phyloP scores from a whole-genome alignment of 2,888 invertebrate species.

The Bombylius major region DNA sequence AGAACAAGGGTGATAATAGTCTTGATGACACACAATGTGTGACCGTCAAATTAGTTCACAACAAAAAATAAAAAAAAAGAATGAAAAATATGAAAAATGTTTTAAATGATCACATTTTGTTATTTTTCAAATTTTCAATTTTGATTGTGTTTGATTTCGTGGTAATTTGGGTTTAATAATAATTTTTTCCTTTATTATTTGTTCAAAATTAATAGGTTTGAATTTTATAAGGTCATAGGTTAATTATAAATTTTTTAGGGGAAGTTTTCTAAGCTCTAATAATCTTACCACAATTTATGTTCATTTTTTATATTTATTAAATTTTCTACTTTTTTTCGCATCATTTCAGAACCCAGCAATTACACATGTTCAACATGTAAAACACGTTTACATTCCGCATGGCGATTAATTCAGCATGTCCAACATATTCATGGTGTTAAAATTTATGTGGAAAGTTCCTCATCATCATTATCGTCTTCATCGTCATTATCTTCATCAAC shows the following conservation, averaged over 20 bases:
- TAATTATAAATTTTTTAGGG: no score
- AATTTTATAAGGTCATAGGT: no score
- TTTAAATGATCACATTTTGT: no score
- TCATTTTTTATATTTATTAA: no score
- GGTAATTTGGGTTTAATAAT: not conserved
- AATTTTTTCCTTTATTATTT: no score
- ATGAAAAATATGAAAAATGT: no score
- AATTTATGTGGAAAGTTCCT: constrained; percentile 65
- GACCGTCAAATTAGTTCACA: constrained; percentile 12
- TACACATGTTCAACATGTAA: constrained; percentile 92
- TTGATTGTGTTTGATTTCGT: not conserved
- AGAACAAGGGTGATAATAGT: constrained; percentile 13
- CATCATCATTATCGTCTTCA: constrained; percentile 23
- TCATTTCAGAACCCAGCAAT: constrained; percentile 73
- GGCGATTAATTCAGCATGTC: constrained; percentile 89
- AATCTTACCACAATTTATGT: no score
- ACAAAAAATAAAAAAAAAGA: not conserved
- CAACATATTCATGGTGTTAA: constrained; percentile 89
- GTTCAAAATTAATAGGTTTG: no score
- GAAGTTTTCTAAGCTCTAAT: no score
- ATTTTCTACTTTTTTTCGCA: constrained; percentile 28
- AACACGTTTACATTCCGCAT: constrained; percentile 82
- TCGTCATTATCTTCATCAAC: constrained; percentile 31
- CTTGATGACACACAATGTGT: constrained; percentile 9
- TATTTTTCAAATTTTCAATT: not conserved